These are phyloP conservation scores for Standfussiana lucernea DNA, from an alignment of 2,888 invertebrate species.

Conservation along the genomic window DNA sequence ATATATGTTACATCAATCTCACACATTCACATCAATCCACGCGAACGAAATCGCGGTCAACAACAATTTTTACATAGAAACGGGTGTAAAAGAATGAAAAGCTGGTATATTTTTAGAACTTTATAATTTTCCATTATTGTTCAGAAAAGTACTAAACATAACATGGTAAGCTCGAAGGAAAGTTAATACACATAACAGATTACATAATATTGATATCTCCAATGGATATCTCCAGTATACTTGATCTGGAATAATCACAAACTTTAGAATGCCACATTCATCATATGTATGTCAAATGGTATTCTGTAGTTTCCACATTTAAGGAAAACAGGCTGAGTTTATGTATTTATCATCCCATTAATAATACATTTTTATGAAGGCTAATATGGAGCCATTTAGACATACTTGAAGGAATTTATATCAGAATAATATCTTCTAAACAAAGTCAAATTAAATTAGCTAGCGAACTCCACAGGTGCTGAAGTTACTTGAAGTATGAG, in stretches of 20 bases:
- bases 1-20: too few relatives aligned
- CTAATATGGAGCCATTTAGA: background rate
- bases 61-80: background rate
- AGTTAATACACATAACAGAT: slow-evolving; percentile 69
- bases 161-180: slow-evolving; percentile 79
- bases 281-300: background rate
- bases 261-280: slow-evolving; percentile 13
- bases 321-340: background rate
- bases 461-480: background rate
- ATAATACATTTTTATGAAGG: background rate
- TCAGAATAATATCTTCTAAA: background rate
- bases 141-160: slow-evolving; percentile 44
- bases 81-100: slow-evolving; percentile 36
- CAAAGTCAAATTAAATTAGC: background rate
- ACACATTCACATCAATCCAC: background rate
- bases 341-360: background rate
- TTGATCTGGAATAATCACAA: background rate
- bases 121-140: slow-evolving; percentile 69
- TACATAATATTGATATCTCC: background rate
- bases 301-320: slow-evolving; percentile 1
- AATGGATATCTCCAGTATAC: slow-evolving; percentile 12
- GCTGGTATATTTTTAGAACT: slow-evolving; percentile 55
- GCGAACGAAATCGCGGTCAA: background rate
- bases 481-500: background rate
- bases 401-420: background rate